Percentiles rank a stretch among this genome's conserved stretches.
These are phyloP conservation scores for Anomalospiza imberbis DNA, from an alignment of 2,797 vertebrate species.

Conservation along the genomic window DNA sequence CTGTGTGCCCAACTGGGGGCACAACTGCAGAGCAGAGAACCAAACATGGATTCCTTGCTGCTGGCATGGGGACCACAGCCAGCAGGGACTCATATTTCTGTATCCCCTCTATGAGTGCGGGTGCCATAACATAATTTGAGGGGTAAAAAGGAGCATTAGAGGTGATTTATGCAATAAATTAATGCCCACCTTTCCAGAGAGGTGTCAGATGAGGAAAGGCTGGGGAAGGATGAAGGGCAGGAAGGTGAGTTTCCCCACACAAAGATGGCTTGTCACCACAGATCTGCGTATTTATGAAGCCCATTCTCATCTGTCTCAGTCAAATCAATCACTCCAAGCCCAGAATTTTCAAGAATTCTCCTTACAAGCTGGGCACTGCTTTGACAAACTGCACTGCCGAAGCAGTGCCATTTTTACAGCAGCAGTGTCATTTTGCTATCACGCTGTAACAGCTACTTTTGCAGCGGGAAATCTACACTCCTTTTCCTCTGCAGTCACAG, in stretches of 20 bases:
- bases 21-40: neutral
- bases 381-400: neutral
- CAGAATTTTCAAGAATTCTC: neutral
- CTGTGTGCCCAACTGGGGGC: neutral
- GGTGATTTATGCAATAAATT: neutral
- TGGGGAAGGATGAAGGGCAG: neutral
- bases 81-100: neutral
- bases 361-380: neutral
- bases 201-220: neutral
- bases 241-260: neutral
- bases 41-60: accelerated
- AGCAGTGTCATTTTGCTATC: neutral
- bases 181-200: neutral
- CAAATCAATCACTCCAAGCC: neutral
- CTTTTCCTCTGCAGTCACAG: neutral
- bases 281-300: neutral
- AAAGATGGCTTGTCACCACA: neutral
- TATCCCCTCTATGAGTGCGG: accelerated
- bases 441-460: neutral
- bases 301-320: neutral
- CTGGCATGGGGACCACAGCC: neutral
- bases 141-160: neutral
- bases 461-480: neutral
- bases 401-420: neutral
- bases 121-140: neutral